Percentiles rank a stretch among this genome's conserved stretches.
These are phyloP conservation scores for Berghia stephanieae DNA, from an alignment of 1,140 invertebrate genomes.

Conservation along the genomic window DNA sequence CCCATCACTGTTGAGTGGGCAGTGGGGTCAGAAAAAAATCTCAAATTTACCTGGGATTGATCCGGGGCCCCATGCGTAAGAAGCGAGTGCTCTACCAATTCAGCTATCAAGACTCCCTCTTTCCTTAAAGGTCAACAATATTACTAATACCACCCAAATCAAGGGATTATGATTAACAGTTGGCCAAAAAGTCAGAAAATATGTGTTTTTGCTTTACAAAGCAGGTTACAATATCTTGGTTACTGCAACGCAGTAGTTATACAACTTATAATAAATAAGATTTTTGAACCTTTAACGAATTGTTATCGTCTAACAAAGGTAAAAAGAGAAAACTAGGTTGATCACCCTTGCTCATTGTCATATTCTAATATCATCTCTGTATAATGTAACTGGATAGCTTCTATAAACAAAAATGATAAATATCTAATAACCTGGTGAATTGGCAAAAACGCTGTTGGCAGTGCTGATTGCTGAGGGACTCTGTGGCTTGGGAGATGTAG, in stretches of 20 bases:
- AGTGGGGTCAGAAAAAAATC: not conserved
- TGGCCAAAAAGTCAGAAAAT: too few species aligned
- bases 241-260: not conserved
- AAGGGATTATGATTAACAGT: too few species aligned
- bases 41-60: too few species aligned
- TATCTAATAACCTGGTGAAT: conserved; percentile 28
- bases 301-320: too few species aligned
- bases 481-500: conserved; percentile 59
- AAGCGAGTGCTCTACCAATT: too few species aligned
- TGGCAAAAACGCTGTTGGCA: conserved; percentile 68
- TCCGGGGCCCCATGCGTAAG: too few species aligned
- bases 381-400: not conserved
- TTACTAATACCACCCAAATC: not conserved
- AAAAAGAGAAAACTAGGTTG: not conserved
- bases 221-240: too few species aligned
- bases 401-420: not conserved
- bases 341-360: not conserved
- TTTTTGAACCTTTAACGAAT: not conserved
- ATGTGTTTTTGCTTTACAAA: too few species aligned
- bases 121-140: not conserved
- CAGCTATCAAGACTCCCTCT: not conserved
- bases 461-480: conserved; percentile 46
- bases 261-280: not conserved
- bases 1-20: not conserved
- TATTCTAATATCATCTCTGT: too few species aligned